A percentile compares a stretch with the other conserved stretches of the same genome.
Evolutionary conservation across 2,888 invertebrate genomes (phyloP).

Genomic region (Eudemis profundana): DNA sequence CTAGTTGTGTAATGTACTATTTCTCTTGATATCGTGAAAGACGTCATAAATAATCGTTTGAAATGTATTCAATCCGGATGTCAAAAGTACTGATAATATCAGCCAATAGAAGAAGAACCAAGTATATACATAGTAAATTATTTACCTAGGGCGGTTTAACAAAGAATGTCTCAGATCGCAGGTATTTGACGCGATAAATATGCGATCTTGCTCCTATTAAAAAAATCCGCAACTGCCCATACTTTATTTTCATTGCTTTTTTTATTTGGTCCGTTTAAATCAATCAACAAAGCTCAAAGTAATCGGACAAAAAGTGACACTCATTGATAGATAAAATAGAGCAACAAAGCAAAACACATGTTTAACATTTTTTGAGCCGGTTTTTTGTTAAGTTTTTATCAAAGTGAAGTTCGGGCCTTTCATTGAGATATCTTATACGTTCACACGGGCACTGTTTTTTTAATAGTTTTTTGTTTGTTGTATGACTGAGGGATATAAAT

Average conservation of each 20-base stretch:
- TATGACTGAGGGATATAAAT: slow-evolving; percentile 15
- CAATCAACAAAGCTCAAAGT: slow-evolving; percentile 16
- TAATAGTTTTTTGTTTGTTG: slow-evolving; percentile 24
- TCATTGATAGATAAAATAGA: slow-evolving; percentile 33
- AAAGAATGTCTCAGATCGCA: no score
- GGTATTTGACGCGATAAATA: no score
- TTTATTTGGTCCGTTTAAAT: slow-evolving; percentile 6
- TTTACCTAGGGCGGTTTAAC: no score
- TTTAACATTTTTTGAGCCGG: slow-evolving; percentile 31
- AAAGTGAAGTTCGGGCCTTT: slow-evolving; percentile 24
- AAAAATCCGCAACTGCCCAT: background rate
- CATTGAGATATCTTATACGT: slow-evolving; percentile 41
- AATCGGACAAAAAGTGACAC: background rate
- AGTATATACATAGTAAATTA: no score
- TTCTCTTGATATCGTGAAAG: no score
- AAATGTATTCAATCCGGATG: no score
- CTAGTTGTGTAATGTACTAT: no score
- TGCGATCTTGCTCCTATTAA: no score
- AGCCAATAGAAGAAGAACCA: no score
- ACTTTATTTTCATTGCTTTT: background rate
- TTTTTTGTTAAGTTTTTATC: slow-evolving; percentile 39
- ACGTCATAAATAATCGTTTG: no score
- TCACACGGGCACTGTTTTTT: slow-evolving; percentile 34
- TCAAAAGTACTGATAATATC: no score
- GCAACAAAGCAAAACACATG: slow-evolving; percentile 37